These are phyloP conservation scores for Ricordea florida DNA, from an alignment of 92 coral and sea anemone species.

Conservation along the genomic window DNA sequence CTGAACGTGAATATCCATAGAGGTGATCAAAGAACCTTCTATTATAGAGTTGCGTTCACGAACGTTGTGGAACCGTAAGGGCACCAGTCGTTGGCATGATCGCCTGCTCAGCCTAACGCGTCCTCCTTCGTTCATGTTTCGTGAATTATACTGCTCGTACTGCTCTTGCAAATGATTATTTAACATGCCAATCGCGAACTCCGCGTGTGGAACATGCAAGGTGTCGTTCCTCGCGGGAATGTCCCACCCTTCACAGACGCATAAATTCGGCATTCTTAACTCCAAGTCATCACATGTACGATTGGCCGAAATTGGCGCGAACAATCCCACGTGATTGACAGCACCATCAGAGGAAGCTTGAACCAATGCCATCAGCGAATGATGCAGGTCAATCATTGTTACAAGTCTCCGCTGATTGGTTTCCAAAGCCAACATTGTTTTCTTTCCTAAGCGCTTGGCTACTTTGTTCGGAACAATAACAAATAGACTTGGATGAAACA, in stretches of 20 bases:
- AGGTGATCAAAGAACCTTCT: conserved; percentile 50
- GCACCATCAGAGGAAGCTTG: conserved; percentile 25
- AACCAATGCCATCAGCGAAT: conserved; percentile 65
- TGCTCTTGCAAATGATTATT: conserved; percentile 63
- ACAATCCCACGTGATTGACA: conserved; percentile 56
- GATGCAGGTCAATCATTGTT: conserved; percentile 73
- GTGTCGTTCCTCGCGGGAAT: conserved; percentile 60
- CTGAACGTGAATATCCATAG: conserved; percentile 58
- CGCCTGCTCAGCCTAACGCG: background rate
- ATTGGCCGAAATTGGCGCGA: conserved; percentile 52
- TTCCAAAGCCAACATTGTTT: conserved; percentile 55
- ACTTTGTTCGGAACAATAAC: conserved; percentile 75
- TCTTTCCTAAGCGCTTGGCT: conserved; percentile 56
- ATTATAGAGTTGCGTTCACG: conserved; percentile 57
- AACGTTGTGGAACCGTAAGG: conserved; percentile 54
- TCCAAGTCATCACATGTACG: conserved; percentile 77
- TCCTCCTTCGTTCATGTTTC: background rate
- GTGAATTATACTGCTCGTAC: background rate
- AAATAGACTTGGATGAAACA: conserved; percentile 81
- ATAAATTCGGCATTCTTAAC: conserved; percentile 73
- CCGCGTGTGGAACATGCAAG: conserved; percentile 45
- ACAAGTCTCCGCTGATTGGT: conserved; percentile 71
- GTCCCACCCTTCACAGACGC: conserved; percentile 88
- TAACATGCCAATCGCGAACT: conserved; percentile 82
- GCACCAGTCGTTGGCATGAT: conserved; percentile 57